Evolutionary conservation across 2,113 vertebrate genomes (phyloP).

Genomic region (Oncorhynchus kisutch): DNA sequence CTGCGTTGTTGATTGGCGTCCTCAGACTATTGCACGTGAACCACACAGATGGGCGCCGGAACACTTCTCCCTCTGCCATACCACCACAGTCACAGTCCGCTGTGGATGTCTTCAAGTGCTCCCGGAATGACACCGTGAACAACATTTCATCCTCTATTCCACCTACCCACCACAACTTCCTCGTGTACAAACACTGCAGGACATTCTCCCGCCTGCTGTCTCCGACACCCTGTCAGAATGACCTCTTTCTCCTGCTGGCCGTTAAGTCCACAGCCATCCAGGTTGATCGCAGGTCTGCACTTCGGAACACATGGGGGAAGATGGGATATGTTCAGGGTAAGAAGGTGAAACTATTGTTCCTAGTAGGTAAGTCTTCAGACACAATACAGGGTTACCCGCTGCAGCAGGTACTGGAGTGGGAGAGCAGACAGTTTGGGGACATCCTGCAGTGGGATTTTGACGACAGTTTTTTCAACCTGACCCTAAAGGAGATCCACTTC

Average conservation of each 20-base stretch:
- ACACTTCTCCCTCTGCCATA: background rate
- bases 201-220: constrained; percentile 64
- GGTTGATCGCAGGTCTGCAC: constrained; percentile 64
- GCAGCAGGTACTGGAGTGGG: constrained; percentile 69
- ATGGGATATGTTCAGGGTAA: constrained; percentile 30
- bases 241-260: constrained; percentile 71
- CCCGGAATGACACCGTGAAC: constrained; percentile 38
- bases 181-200: constrained; percentile 76
- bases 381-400: constrained; percentile 42
- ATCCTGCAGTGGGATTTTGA: constrained; percentile 79
- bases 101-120: constrained; percentile 41
- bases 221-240: constrained; percentile 60
- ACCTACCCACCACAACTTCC: constrained; percentile 62
- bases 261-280: constrained; percentile 75
- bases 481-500: constrained; percentile 78
- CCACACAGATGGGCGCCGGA: background rate
- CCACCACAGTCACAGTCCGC: background rate
- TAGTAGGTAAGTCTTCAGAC: constrained; percentile 57
- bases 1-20: background rate
- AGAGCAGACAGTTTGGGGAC: constrained; percentile 72
- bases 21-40: background rate
- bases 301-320: constrained; percentile 78
- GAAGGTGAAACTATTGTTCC: constrained; percentile 66
- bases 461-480: constrained; percentile 79
- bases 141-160: constrained; percentile 60